Percentiles rank a stretch among this genome's conserved stretches.
Conservation (phyloP, 1,140 invertebrate genomes). For the Drosophila trapezifrons region DNA sequence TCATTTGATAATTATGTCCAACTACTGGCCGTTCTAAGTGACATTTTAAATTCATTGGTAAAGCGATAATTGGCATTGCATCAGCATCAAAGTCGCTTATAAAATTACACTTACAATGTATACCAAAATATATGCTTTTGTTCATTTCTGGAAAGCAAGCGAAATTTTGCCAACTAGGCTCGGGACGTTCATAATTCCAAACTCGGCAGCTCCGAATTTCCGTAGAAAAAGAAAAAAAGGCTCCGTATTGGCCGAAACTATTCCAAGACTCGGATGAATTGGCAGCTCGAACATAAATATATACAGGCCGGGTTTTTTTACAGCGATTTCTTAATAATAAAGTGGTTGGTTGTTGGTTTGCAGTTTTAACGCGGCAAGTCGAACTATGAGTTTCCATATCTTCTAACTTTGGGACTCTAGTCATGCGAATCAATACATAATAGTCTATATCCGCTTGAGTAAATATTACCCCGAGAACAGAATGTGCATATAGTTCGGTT, state of each 20-base stretch:
- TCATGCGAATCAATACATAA: slow-evolving; percentile 40
- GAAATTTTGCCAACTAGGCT: slow-evolving; percentile 39
- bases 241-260: slow-evolving; percentile 11
- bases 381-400: slow-evolving; percentile 26
- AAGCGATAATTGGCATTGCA: slow-evolving; percentile 31
- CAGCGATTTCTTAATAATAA: slow-evolving; percentile 39
- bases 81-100: slow-evolving; percentile 48
- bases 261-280: slow-evolving; percentile 14
- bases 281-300: slow-evolving; percentile 29
- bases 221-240: slow-evolving; percentile 33
- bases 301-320: slow-evolving; percentile 18
- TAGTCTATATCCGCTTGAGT: slow-evolving; percentile 31
- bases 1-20: slow-evolving; percentile 24
- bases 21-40: slow-evolving; percentile 40
- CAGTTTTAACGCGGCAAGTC: slow-evolving; percentile 22
- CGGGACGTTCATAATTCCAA: slow-evolving; percentile 43
- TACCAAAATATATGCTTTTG: slow-evolving; percentile 27
- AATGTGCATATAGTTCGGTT: slow-evolving; percentile 42
- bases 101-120: slow-evolving; percentile 43
- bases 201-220: slow-evolving; percentile 42
- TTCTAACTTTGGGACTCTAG: slow-evolving; percentile 31
- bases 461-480: slow-evolving; percentile 37
- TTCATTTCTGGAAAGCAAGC: slow-evolving; percentile 48
- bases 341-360: background rate
- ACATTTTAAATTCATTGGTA: slow-evolving; percentile 42